These are phyloP conservation scores for Chouioia cunea DNA, from an alignment of 2,888 invertebrate genomes.

Conservation along the genomic window DNA sequence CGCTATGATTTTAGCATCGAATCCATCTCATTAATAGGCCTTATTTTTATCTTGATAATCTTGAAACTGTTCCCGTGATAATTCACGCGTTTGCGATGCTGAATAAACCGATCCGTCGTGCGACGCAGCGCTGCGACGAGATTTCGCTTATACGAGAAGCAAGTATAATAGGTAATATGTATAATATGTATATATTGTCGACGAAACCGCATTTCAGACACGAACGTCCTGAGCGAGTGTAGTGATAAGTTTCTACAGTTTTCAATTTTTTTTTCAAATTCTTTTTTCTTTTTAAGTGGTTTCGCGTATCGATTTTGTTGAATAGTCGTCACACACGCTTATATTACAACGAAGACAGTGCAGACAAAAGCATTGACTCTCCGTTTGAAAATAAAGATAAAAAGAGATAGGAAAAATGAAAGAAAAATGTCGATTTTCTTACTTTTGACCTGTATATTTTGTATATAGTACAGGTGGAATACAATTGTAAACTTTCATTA, in stretches of 20 bases:
- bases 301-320: conserved; percentile 19
- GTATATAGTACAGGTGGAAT: conserved; percentile 37
- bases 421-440: conserved; percentile 8
- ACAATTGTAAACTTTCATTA: conserved; percentile 29
- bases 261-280: conserved; percentile 29
- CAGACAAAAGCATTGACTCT: conserved; percentile 58
- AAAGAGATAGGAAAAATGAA: background rate
- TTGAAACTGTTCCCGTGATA: conserved; percentile 25
- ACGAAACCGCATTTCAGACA: conserved; percentile 44
- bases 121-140: conserved; percentile 33
- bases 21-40: background rate
- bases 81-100: background rate
- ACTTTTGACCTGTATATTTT: conserved; percentile 32
- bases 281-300: conserved; percentile 14
- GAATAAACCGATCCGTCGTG: conserved; percentile 16
- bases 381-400: conserved; percentile 38
- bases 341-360: conserved; percentile 56
- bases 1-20: background rate
- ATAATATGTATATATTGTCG: conserved; percentile 48
- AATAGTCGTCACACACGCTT: conserved; percentile 33
- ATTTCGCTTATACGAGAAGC: conserved; percentile 46
- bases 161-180: conserved; percentile 45
- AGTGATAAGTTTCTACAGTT: conserved; percentile 41
- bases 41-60: background rate
- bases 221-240: conserved; percentile 48